These are phyloP conservation scores for Leuctra nigra DNA, from an alignment of 2,888 invertebrate genomes.

Conservation along the genomic window DNA sequence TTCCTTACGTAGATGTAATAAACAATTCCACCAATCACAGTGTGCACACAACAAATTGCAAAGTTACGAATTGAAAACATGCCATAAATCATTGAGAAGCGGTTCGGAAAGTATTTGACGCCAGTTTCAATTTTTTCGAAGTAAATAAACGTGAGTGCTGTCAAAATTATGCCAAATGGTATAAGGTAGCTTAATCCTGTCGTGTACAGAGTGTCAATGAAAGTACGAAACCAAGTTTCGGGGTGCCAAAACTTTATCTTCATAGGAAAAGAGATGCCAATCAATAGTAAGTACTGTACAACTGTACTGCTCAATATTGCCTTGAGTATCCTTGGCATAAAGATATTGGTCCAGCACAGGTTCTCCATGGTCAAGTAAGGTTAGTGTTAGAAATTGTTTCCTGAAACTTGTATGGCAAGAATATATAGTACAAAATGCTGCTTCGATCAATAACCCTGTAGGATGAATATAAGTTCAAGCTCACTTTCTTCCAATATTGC, in stretches of 20 bases:
- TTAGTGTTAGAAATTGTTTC: no score
- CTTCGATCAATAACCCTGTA: no score
- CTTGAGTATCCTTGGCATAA: constrained; percentile 49
- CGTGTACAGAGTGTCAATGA: constrained; percentile 50
- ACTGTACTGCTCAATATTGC: constrained; percentile 54
- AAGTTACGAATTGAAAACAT: constrained; percentile 55
- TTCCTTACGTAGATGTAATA: constrained; percentile 65
- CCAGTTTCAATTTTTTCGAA: constrained; percentile 61
- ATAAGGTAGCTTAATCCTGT: constrained; percentile 55
- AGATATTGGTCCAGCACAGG: constrained; percentile 28
- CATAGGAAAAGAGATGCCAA: constrained; percentile 39
- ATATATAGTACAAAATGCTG: no score
- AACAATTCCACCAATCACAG: constrained; percentile 57
- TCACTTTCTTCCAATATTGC: no score
- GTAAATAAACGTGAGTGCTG: constrained; percentile 64
- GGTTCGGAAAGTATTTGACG: constrained; percentile 54
- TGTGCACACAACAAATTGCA: constrained; percentile 50
- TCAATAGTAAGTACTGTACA: constrained; percentile 37
- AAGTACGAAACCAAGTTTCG: constrained; percentile 54
- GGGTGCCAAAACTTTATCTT: constrained; percentile 60
- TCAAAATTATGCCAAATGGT: constrained; percentile 55
- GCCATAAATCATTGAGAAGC: constrained; percentile 58
- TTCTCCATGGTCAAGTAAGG: background rate
- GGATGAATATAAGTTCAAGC: no score
- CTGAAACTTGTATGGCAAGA: no score